Conservation (phyloP, 2,888 invertebrate genomes). For the Horisme vitalbata region DNA sequence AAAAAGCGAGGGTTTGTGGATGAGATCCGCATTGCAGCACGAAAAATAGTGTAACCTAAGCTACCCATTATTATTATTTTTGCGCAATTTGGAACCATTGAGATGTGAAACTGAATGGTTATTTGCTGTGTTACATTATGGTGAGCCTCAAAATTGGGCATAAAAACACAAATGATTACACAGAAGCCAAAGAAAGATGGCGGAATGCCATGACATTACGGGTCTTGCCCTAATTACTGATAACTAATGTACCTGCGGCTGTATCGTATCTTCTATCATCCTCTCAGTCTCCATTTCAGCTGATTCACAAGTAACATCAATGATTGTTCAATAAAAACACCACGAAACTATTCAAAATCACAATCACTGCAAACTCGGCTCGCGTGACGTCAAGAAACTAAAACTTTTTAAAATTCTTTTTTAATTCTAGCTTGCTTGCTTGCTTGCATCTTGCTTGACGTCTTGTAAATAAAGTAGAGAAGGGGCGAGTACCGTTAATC, state of each 20-base stretch:
- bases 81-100: not conserved
- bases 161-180: conserved; percentile 58
- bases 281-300: conserved; percentile 96
- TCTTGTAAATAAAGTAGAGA: conserved; percentile 14
- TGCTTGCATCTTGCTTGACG: conserved; percentile 14
- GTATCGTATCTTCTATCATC: conserved; percentile 89
- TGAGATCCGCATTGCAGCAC: conserved; percentile 62
- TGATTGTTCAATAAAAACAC: conserved; percentile 66
- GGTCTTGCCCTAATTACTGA: conserved; percentile 64
- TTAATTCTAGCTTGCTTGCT: too few species aligned
- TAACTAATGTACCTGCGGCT: conserved; percentile 68
- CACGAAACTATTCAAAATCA: conserved; percentile 64
- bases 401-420: conserved; percentile 40
- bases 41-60: conserved; percentile 1
- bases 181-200: conserved; percentile 71
- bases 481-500: conserved; percentile 27
- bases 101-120: too few species aligned
- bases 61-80: not conserved
- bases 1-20: conserved; percentile 22
- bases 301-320: conserved; percentile 84
- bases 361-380: conserved; percentile 68
- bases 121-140: too few species aligned
- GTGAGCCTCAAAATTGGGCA: conserved; percentile 36
- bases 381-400: conserved; percentile 74
- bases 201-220: conserved; percentile 72